Evolutionary conservation across 2,113 vertebrate species (phyloP).

Genomic region (Eubucco bourcierii): DNA sequence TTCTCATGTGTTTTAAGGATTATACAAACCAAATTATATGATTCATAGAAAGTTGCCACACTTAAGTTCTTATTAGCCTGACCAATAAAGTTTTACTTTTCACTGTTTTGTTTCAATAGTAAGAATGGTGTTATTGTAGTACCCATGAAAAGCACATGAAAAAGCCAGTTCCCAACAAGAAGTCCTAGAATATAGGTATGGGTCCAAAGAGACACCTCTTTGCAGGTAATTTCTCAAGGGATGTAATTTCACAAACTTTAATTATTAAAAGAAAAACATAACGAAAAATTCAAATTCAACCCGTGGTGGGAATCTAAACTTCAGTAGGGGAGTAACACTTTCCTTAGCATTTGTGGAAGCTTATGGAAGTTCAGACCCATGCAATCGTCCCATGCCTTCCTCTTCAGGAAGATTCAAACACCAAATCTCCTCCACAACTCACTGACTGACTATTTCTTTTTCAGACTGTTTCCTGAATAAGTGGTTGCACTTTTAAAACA

Average conservation of each 20-base stretch:
- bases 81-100: background rate
- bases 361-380: background rate
- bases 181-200: background rate
- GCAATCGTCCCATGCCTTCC: background rate
- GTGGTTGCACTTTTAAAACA: background rate
- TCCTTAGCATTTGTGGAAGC: background rate
- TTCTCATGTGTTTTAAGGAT: background rate
- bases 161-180: background rate
- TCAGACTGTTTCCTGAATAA: background rate
- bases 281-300: background rate
- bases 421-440: background rate
- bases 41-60: background rate
- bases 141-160: background rate
- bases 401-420: background rate
- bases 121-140: background rate
- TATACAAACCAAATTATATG: background rate
- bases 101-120: background rate
- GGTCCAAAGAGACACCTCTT: background rate
- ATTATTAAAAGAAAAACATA: background rate
- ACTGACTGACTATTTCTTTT: background rate
- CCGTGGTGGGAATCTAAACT: background rate
- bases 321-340: background rate
- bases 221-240: background rate
- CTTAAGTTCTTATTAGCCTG: background rate
- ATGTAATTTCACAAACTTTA: background rate